These are phyloP conservation scores for Neogale vison DNA, from an alignment of 2,113 vertebrate species.

Conservation along the genomic window DNA sequence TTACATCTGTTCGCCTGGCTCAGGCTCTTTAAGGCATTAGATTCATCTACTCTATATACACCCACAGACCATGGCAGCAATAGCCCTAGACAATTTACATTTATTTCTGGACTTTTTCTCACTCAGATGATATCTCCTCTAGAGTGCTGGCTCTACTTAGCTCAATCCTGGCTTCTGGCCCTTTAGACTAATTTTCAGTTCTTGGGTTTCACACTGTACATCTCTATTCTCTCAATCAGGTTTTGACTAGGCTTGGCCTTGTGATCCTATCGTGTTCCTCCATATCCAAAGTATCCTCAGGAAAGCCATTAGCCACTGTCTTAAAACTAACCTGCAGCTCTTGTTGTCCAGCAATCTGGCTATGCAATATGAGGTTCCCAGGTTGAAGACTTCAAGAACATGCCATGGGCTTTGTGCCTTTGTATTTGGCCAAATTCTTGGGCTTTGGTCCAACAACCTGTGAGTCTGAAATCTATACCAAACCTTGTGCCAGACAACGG, in stretches of 20 bases:
- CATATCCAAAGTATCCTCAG: neutral
- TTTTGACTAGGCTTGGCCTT: neutral
- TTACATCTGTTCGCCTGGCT: neutral
- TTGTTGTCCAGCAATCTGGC: neutral
- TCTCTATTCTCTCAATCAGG: neutral
- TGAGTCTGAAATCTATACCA: neutral
- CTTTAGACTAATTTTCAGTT: neutral
- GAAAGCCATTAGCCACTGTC: neutral
- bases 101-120: conserved; percentile 26
- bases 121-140: neutral
- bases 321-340: neutral
- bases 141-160: neutral
- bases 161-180: neutral
- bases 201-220: neutral
- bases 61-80: neutral
- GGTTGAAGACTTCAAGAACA: neutral
- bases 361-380: neutral
- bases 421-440: neutral
- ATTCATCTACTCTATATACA: neutral
- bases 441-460: neutral
- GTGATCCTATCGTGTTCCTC: neutral
- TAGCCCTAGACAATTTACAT: neutral
- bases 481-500: neutral
- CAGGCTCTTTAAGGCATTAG: neutral
- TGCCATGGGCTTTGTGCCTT: neutral